Base-by-base conservation (phyloP, 2,113 vertebrate genomes). In the Hemibagrus wyckioides region DNA sequence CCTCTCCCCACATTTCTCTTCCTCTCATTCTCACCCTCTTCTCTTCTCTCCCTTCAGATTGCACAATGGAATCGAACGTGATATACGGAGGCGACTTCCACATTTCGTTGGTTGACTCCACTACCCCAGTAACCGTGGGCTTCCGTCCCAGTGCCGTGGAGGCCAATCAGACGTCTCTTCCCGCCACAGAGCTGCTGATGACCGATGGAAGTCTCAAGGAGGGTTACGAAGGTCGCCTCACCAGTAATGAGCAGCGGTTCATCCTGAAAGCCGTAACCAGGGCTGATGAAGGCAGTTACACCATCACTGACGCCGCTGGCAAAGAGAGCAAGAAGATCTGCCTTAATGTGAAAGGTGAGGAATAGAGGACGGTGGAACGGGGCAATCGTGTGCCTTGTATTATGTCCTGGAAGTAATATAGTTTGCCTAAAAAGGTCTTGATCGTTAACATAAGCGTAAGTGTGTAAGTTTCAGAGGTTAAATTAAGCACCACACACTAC, bases 331-430 rank as follows among this genome's bases (percentile, higher is more conserved):
- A 7, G 75, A 95, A 95, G 90, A 85, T 94, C 69, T 96, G 95
- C 89, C 93, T 96, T 44, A 95, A 95, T 14, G 94, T 96, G 71
- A 94, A 80, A 93, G 95, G 95, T 96, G 85, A 94, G 93, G 30
- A 13, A 33, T n/a, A 63, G 54, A 48, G 11, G 13, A 30, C n/a
- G 25, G 25, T 65, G 41, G 65, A 21, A 67, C 13, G 41, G 67
- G 28, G 44, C 28, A 41, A 71, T 71, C 33, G 17, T 21, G 33
- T 39, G 4, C 36, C 52, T 21, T 23, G 77, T 80, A 33, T 11
- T 80, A 21, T 11, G 50, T 6, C 21, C 21, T 39, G 6, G 19
- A 25, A 23, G 14, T 61, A 23, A 80, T 23, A 7, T 80, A 50
- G 48, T 9, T 54, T 21, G 73, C 0, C 73, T 13, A 65, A 30